Base-by-base conservation (phyloP, 1,140 invertebrate genomes). In the Cydia fagiglandana region DNA sequence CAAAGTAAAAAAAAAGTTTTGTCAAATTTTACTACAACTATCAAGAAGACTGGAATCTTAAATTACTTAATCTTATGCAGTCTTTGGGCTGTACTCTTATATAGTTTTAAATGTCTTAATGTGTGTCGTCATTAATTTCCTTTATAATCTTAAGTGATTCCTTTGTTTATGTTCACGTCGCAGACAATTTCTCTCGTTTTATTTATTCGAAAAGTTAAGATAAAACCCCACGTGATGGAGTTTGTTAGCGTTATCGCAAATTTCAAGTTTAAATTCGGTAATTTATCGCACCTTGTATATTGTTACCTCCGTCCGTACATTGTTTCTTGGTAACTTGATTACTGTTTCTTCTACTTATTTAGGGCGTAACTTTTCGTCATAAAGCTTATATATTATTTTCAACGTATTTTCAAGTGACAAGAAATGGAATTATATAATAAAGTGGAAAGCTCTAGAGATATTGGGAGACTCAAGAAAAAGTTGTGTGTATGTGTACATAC, bases 171-270 rank as follows among this genome's bases (percentile, higher is more conserved):
- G 56, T 61, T 61, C 56, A 61, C 20, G 56, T 24, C 56, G 7
- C 56, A 61, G 56, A 24, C 56, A 61, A 61, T 61, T 61, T 61
- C 56, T 24, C 56, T 10, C 20, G 56, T 24, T 61, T 61, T 61
- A 61, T 61, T 61, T 61, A 61, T 61, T 24, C 56, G 56, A 61
- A 61, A 61, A 61, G 56, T 61, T 61, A 47, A 61, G 56, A 61
- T 61, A 61, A 61, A 53, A 61, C 15, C 7, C 20, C 20, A 61
- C 56, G 56, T 61, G 56, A 12, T 24, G 56, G 56, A 61, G 56
- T 61, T 61, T 53, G 50, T 61, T 6, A 20, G 56, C 56, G 56
- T 61, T 61, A 61, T 61, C 56, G 56, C 56, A 24, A 61, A 61
- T 61, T 61, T 61, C 56, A 61, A 61, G 56, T 61, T 56, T 56